phyloP scores from a whole-genome alignment of 92 coral and sea anemone species.

The Phenganax stokvisi region DNA sequence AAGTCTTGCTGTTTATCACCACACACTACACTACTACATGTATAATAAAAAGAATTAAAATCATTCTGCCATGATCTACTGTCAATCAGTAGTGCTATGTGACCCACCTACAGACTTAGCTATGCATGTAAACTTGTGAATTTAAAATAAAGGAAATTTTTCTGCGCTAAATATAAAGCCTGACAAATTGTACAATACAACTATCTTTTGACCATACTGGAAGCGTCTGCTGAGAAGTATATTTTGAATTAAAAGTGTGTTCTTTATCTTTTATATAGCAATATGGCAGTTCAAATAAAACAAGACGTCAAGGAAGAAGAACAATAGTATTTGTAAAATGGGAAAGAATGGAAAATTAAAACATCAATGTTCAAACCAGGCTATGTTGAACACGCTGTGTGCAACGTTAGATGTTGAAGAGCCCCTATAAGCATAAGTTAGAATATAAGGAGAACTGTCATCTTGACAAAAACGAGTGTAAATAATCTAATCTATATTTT shows the following conservation, averaged over 20 bases:
- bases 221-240: background rate
- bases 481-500: too few relatives aligned
- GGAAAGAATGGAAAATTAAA: background rate
- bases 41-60: too few relatives aligned
- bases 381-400: background rate
- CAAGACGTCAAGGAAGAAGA: background rate
- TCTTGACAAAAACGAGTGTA: too few relatives aligned
- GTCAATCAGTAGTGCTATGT: too few relatives aligned
- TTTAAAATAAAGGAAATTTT: too few relatives aligned
- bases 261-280: background rate
- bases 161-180: background rate
- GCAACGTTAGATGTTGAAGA: background rate
- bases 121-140: too few relatives aligned
- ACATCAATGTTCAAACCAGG: background rate
- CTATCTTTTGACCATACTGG: background rate
- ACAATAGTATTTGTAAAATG: background rate
- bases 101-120: too few relatives aligned
- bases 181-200: background rate
- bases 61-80: too few relatives aligned
- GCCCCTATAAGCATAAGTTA: too few relatives aligned
- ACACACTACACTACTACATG: too few relatives aligned
- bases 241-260: background rate
- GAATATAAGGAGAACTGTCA: too few relatives aligned
- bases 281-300: conserved; percentile 15
- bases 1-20: too few relatives aligned